Conservation (phyloP, 2,888 invertebrate species). For the Aspidapion aeneum region DNA sequence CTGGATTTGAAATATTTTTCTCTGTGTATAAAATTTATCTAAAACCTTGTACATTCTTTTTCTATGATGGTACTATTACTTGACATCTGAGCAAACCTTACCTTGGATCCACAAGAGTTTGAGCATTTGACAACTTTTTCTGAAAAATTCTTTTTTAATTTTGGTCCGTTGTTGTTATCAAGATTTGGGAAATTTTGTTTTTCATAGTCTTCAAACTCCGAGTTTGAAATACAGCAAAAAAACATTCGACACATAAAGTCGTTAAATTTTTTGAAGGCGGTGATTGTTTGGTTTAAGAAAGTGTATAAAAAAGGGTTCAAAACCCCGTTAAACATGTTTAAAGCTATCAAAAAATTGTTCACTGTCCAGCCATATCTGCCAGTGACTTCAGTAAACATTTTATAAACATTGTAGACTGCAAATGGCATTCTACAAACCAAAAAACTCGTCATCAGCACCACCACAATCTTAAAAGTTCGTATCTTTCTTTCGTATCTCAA, state of each 20-base stretch:
- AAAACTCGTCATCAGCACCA: slow-evolving; percentile 54
- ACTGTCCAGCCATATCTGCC: slow-evolving; percentile 46
- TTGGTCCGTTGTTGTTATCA: too few relatives aligned
- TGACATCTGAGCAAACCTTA: too few relatives aligned
- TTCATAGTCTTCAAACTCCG: slow-evolving; percentile 45
- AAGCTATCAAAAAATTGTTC: slow-evolving; percentile 50
- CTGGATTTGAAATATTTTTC: too few relatives aligned
- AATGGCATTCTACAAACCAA: slow-evolving; percentile 51
- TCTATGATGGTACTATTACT: too few relatives aligned
- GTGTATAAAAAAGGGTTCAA: slow-evolving; percentile 60
- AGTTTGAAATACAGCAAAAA: slow-evolving; percentile 43
- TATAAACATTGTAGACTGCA: slow-evolving; percentile 53
- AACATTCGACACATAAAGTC: slow-evolving; percentile 41
- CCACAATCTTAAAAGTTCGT: slow-evolving; percentile 55
- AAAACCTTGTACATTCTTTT: too few relatives aligned
- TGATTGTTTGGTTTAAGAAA: slow-evolving; percentile 54
- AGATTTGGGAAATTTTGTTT: slow-evolving; percentile 23
- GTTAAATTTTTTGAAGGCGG: slow-evolving; percentile 32
- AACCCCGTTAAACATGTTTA: slow-evolving; percentile 54
- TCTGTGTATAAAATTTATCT: too few relatives aligned
- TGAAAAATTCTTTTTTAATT: too few relatives aligned
- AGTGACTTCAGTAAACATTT: slow-evolving; percentile 39
- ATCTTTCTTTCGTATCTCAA: slow-evolving; percentile 47
- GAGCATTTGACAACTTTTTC: too few relatives aligned
- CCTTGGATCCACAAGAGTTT: too few relatives aligned